Conservation (phyloP, 2,113 vertebrate genomes). For the Phodopus roborovskii region DNA sequence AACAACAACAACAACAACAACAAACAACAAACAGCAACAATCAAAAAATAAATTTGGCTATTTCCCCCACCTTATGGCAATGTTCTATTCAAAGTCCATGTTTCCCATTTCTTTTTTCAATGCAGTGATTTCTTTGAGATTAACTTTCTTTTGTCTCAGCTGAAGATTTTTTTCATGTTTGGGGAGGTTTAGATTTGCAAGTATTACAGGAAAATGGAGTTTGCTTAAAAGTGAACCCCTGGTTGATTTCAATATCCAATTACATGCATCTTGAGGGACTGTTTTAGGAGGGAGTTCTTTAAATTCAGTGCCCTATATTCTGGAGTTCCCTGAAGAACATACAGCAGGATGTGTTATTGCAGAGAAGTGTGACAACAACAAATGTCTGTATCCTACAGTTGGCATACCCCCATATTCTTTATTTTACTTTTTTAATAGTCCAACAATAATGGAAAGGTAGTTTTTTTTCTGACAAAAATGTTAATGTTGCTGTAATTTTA, state of each 20-base stretch:
- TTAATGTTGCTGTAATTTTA: neutral
- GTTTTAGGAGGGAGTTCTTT: neutral
- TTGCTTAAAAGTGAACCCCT: conserved; percentile 47
- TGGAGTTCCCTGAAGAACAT: neutral
- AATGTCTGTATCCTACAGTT: neutral
- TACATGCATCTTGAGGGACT: neutral
- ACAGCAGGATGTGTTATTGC: neutral
- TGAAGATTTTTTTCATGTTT: conserved; percentile 38
- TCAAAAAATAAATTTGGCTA: neutral
- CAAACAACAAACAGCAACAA: neutral
- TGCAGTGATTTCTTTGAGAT: conserved; percentile 50
- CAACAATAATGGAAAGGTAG: neutral
- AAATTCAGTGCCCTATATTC: neutral
- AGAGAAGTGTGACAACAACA: neutral
- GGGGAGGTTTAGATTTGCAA: conserved; percentile 30
- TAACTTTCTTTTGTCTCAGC: conserved; percentile 39
- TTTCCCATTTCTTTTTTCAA: conserved; percentile 53
- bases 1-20: neutral
- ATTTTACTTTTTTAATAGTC: neutral
- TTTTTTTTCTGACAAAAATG: conserved; percentile 8
- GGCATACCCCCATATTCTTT: neutral
- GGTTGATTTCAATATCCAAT: neutral
- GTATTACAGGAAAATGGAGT: conserved; percentile 5
- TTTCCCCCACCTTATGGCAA: neutral
- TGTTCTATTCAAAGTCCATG: conserved; percentile 25